These are phyloP conservation scores for Drosophila tripunctata DNA, from an alignment of 2,888 invertebrate species.

Conservation along the genomic window DNA sequence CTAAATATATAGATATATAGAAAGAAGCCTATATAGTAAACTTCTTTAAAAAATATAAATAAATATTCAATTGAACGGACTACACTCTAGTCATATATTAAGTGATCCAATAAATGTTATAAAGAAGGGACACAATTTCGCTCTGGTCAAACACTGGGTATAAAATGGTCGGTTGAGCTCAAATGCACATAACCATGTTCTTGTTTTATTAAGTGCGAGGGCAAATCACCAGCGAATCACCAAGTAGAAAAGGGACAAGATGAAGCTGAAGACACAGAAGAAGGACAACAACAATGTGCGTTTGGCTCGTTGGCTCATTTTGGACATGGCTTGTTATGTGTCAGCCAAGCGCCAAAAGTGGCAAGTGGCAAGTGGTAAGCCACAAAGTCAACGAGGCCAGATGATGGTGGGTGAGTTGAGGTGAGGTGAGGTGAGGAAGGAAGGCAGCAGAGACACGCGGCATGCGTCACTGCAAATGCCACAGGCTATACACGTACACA, in stretches of 20 bases:
- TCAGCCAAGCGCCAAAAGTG: slow-evolving; percentile 27
- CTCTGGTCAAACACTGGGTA: too few relatives aligned
- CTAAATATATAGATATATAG: too few relatives aligned
- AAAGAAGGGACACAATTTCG: too few relatives aligned
- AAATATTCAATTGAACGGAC: too few relatives aligned
- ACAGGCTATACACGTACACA: slow-evolving; percentile 1
- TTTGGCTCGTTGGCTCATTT: slow-evolving; percentile 28
- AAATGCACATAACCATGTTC: too few relatives aligned
- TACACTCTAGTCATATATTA: too few relatives aligned
- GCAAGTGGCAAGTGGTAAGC: slow-evolving; percentile 24
- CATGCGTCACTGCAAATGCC: slow-evolving; percentile 24
- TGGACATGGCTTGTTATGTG: slow-evolving; percentile 42
- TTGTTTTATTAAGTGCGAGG: slow-evolving; percentile 72
- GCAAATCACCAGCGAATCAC: background rate
- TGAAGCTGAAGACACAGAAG: background rate
- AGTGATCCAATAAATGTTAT: too few relatives aligned
- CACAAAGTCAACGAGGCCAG: slow-evolving; percentile 20
- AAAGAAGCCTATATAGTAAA: too few relatives aligned
- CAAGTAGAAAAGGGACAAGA: background rate
- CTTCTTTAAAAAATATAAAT: too few relatives aligned
- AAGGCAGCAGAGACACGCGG: background rate
- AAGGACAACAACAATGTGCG: slow-evolving; percentile 45
- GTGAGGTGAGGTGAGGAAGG: background rate
- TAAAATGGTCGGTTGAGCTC: too few relatives aligned
- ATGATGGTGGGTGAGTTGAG: background rate